phyloP scores from a whole-genome alignment of 2,888 invertebrate species.

The Diogma glabrata region DNA sequence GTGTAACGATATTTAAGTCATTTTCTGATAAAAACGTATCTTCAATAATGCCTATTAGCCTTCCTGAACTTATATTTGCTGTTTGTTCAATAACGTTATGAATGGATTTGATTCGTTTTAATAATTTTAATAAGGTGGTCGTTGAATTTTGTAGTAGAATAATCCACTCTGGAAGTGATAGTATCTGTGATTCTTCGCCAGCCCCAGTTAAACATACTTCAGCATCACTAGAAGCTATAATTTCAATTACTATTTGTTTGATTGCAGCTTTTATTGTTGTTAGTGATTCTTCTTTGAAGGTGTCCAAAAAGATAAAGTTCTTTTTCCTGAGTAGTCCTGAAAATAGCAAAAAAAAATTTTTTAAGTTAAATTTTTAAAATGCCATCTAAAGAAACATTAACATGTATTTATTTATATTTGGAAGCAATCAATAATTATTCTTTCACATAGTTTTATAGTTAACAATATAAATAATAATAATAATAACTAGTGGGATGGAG shows the following conservation, averaged over 20 bases:
- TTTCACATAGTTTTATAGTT: too few relatives aligned
- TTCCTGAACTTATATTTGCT: slow-evolving; percentile 52
- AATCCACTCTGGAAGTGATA: slow-evolving; percentile 59
- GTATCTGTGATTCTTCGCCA: slow-evolving; percentile 39
- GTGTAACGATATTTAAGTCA: slow-evolving; percentile 56
- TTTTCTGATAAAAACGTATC: slow-evolving; percentile 58
- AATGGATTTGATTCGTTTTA: slow-evolving; percentile 62
- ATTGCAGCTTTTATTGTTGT: slow-evolving; percentile 79
- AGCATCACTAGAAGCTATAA: slow-evolving; percentile 43
- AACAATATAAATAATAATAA: too few relatives aligned
- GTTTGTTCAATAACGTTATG: slow-evolving; percentile 68
- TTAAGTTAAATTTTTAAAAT: too few relatives aligned
- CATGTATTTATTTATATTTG: too few relatives aligned
- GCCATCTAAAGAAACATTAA: too few relatives aligned
- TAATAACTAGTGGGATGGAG: too few relatives aligned
- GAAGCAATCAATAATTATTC: too few relatives aligned
- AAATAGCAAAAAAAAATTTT: not conserved
- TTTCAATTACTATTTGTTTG: slow-evolving; percentile 80
- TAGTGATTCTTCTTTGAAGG: slow-evolving; percentile 78
- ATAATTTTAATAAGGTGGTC: slow-evolving; percentile 51
- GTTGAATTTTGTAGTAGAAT: slow-evolving; percentile 53
- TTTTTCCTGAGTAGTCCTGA: slow-evolving; percentile 81
- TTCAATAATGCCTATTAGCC: slow-evolving; percentile 37
- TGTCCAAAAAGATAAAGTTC: slow-evolving; percentile 78
- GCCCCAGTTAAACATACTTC: slow-evolving; percentile 43